Evolutionary conservation across 1,140 invertebrate species (phyloP).

Genomic region (Aphis craccivora): DNA sequence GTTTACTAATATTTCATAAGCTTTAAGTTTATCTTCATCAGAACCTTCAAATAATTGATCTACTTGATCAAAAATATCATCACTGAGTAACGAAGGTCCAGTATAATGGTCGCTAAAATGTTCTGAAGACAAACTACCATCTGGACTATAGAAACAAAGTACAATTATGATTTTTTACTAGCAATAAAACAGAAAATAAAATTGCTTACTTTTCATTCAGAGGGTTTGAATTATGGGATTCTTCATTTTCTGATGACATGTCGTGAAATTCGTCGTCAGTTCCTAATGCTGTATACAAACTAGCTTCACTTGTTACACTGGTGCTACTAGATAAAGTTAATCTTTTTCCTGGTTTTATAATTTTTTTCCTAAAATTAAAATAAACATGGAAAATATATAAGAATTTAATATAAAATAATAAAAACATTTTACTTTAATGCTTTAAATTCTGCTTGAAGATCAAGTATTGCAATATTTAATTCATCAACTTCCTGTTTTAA

Average conservation of each 20-base stretch:
- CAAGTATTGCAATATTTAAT: slow-evolving; percentile 67
- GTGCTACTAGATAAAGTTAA: slow-evolving; percentile 32
- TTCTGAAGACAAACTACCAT: neutral
- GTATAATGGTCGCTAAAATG: neutral
- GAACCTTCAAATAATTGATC: slow-evolving; percentile 60
- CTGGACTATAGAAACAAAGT: neutral
- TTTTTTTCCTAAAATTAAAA: slow-evolving; percentile 30
- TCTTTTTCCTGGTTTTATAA: slow-evolving; percentile 28
- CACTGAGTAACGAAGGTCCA: slow-evolving; percentile 3
- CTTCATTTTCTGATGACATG: slow-evolving; percentile 61
- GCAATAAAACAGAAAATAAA: neutral
- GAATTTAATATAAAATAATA: neutral
- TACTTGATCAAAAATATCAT: slow-evolving; percentile 59
- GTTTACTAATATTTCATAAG: slow-evolving; percentile 60
- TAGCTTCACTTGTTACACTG: slow-evolving; percentile 59
- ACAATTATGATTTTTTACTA: neutral
- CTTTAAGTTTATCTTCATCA: slow-evolving; percentile 60
- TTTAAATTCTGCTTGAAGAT: slow-evolving; percentile 67
- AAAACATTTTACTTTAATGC: slow-evolving; percentile 63
- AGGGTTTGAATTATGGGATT: slow-evolving; percentile 46
- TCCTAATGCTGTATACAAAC: slow-evolving; percentile 59
- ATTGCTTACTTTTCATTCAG: slow-evolving; percentile 15
- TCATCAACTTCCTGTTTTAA: slow-evolving; percentile 66
- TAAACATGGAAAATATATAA: neutral
- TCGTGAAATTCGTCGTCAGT: slow-evolving; percentile 62